Base-by-base conservation (phyloP, 2,113 vertebrate genomes). In the Oriolus oriolus region DNA sequence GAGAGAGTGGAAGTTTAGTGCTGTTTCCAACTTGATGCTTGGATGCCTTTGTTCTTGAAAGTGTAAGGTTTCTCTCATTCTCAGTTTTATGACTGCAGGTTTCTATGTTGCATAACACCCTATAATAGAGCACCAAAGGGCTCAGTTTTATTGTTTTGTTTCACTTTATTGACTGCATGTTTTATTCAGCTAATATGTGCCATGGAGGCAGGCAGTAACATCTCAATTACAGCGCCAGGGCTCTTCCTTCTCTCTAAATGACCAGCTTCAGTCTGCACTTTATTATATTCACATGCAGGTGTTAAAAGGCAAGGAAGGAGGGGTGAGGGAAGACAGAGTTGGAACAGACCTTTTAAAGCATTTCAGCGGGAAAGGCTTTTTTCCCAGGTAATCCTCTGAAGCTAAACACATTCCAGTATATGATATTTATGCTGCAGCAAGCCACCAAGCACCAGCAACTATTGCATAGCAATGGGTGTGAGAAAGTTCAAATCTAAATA, bases 151-250 rank as follows among this genome's bases (percentile, higher is more conserved):
- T 95, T 95, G 97, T 95, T 96, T 96, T 84, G 97, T 90, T 97
- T 97, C 94, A 96, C 97, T 98, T 98, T 98, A 98, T 97, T 97
- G 97, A 97, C 95, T 97, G 61, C 68, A 87, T 93, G 87, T 85
- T 98, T 98, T 97, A 98, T 96, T 97, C 95, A 84, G 97, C 97
- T 96, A 95, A 97, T 97, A 97, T 93, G 95, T 94, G 93, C 97
- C 78, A 52, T 74, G 75, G 94, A 96, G 79, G 95, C 85, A 89
- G 93, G 94, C 96, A 96, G 75, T 76, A 87, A 97, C 94, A 86
- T 96, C 96, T 97, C 97, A 90, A 86, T 98, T 96, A 96, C 91
- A 95, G 28, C 22, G 1, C 87, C 74, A 91, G 20, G 3, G 42
- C 81, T 85, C 97, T 96, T 95, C 96, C 94, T 92, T 78, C 94